Conservation (phyloP, 1,140 invertebrate genomes). For the Lethrus apterus region DNA sequence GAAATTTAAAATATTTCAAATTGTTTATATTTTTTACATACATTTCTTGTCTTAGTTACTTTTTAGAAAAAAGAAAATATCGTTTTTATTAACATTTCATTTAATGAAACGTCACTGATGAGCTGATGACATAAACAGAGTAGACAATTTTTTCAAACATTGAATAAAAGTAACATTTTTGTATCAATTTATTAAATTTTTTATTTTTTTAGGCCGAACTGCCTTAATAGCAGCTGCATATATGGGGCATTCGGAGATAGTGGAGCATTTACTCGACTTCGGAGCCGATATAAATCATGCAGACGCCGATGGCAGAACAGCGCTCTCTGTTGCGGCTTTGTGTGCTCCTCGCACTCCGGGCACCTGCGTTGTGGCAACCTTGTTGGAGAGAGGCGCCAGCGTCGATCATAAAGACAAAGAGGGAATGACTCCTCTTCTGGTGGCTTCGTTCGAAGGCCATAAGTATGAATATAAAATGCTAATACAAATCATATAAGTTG, state of each 20-base stretch:
- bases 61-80: too few species aligned
- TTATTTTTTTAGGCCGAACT: constrained; percentile 61
- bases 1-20: too few species aligned
- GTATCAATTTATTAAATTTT: too few species aligned
- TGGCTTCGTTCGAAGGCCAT: constrained; percentile 91
- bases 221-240: constrained; percentile 84
- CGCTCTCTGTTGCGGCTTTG: constrained; percentile 83
- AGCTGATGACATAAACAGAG: too few species aligned
- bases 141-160: too few species aligned
- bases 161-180: too few species aligned
- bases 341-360: constrained; percentile 76
- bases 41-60: too few species aligned
- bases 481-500: too few species aligned
- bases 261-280: constrained; percentile 73
- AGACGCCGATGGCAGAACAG: constrained; percentile 86
- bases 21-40: too few species aligned
- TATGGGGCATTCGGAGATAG: constrained; percentile 90
- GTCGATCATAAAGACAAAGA: constrained; percentile 87
- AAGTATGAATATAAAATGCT: too few species aligned
- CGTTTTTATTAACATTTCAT: too few species aligned
- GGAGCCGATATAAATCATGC: constrained; percentile 81
- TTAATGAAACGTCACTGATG: too few species aligned
- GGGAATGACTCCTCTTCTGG: constrained; percentile 85
- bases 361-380: constrained; percentile 59
- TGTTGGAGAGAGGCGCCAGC: constrained; percentile 78